Evolutionary conservation across 1,140 invertebrate genomes (phyloP).

Genomic region (Phortica variegata): DNA sequence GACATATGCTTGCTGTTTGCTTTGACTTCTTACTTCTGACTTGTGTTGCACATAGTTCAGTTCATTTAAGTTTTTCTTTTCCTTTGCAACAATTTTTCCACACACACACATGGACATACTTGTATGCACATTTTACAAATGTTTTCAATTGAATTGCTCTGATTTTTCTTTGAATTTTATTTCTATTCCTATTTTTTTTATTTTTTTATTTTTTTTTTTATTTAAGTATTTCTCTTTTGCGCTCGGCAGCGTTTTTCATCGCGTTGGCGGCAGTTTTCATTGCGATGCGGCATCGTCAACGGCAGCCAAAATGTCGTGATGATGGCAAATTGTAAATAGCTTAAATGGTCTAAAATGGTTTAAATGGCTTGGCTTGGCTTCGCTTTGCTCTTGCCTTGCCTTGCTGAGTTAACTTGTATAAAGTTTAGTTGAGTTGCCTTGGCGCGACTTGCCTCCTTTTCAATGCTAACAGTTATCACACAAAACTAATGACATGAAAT

Average conservation of each 20-base stretch:
- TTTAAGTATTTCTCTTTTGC: neutral
- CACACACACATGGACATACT: too few species aligned
- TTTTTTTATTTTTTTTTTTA: conserved; percentile 10
- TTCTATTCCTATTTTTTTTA: conserved; percentile 9
- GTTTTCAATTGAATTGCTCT: conserved; percentile 55
- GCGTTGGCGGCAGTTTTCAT: conserved; percentile 28
- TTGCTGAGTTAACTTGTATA: conserved; percentile 15
- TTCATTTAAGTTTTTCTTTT: too few species aligned
- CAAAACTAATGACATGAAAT: conserved; percentile 56
- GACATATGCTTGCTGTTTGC: conserved; percentile 36
- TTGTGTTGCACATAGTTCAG: conserved; percentile 30
- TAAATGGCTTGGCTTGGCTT: conserved; percentile 56
- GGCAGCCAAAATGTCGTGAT: conserved; percentile 54
- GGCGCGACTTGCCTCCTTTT: conserved; percentile 39
- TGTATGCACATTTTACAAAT: conserved; percentile 55
- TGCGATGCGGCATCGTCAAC: conserved; percentile 21
- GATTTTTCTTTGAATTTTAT: conserved; percentile 44
- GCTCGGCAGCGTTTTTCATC: conserved; percentile 9
- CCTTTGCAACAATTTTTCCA: too few species aligned
- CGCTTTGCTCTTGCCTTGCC: conserved; percentile 32
- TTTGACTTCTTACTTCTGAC: conserved; percentile 41
- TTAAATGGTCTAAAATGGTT: conserved; percentile 56
- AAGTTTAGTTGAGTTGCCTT: conserved; percentile 6
- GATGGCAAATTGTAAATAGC: conserved; percentile 57
- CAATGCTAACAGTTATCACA: conserved; percentile 57